Evolutionary conservation across 2,113 vertebrate genomes (phyloP).

Genomic region (Gopherus flavomarginatus): DNA sequence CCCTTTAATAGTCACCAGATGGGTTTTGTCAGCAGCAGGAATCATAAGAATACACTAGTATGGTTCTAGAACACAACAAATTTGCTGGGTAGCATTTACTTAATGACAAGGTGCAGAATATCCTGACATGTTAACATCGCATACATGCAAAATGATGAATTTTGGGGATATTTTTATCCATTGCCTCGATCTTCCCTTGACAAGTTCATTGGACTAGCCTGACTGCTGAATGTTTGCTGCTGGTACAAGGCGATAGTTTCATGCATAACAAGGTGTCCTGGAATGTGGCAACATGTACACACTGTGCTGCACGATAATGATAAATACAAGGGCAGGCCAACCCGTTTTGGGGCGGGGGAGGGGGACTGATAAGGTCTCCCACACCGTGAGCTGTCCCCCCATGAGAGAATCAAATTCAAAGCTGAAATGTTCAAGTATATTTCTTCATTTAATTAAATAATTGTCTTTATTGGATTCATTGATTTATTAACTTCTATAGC

Average conservation of each 20-base stretch:
- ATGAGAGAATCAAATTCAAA: constrained; percentile 6
- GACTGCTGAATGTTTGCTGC: constrained; percentile 27
- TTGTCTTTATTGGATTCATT: not conserved
- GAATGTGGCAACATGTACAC: constrained; percentile 1
- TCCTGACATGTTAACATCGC: not conserved
- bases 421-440: not conserved
- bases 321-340: constrained; percentile 5
- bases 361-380: constrained; percentile 1
- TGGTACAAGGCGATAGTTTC: constrained; percentile 16
- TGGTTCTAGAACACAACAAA: constrained; percentile 9
- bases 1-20: constrained; percentile 64
- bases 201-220: not conserved
- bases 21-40: constrained; percentile 34
- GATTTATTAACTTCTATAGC: not conserved
- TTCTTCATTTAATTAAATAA: not conserved
- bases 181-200: not conserved
- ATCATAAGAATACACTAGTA: not conserved
- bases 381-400: not conserved
- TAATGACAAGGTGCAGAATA: not conserved
- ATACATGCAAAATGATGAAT: not conserved
- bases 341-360: not conserved
- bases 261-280: constrained; percentile 29
- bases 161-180: not conserved
- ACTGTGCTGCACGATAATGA: constrained; percentile 5
- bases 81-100: not conserved